Evolutionary conservation across 2,113 vertebrate species (phyloP).

Genomic region (Zosterops lateralis): DNA sequence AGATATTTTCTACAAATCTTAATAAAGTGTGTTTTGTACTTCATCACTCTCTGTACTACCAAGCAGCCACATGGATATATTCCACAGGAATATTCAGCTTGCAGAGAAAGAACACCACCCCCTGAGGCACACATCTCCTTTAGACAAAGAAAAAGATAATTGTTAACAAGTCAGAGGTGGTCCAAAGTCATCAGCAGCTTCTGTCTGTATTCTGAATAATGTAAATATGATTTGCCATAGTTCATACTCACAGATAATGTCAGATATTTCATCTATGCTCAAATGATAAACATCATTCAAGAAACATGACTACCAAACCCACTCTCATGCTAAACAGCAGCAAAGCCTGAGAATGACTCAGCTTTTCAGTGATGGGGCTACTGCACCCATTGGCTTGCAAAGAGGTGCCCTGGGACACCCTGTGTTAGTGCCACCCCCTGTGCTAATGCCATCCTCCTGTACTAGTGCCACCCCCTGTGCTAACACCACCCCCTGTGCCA

Average conservation of each 20-base stretch:
- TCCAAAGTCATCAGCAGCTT: not conserved
- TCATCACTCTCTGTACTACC: not conserved
- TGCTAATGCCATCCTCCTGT: not conserved
- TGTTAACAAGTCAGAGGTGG: not conserved
- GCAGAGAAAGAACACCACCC: not conserved
- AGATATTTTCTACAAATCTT: not conserved
- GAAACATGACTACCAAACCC: not conserved
- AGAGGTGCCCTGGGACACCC: too few species aligned
- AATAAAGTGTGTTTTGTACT: not conserved
- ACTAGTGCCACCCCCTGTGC: not conserved
- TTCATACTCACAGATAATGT: not conserved
- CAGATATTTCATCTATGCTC: not conserved
- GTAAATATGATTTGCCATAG: not conserved
- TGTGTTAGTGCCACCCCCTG: accelerated
- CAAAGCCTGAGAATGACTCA: not conserved
- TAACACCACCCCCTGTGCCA: not conserved
- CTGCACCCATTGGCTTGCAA: accelerated
- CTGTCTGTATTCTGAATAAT: not conserved
- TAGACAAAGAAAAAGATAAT: not conserved
- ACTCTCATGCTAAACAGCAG: not conserved
- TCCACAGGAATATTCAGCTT: not conserved
- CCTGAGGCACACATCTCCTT: not conserved
- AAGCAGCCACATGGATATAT: not conserved
- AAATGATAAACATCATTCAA: not conserved
- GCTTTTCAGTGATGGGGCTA: not conserved